phyloP scores from a whole-genome alignment of 2,888 invertebrate species.

The Dione juno region DNA sequence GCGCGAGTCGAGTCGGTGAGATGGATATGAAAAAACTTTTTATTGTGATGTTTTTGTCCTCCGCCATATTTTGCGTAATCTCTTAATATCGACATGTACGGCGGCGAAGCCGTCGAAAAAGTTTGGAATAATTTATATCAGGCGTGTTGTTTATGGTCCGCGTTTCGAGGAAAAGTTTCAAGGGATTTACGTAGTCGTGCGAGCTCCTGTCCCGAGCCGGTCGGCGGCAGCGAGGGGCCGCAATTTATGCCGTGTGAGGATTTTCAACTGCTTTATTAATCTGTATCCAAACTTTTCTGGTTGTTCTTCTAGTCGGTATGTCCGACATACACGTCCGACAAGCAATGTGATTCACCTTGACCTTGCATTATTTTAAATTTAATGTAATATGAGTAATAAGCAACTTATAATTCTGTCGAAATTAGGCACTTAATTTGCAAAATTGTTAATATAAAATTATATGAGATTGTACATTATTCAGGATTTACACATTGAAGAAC shows the following conservation, averaged over 20 bases:
- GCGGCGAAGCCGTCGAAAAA: conserved; percentile 29
- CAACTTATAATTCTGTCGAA: neutral
- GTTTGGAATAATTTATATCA: conserved; percentile 40
- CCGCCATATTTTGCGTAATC: conserved; percentile 41
- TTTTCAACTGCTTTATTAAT: conserved; percentile 29
- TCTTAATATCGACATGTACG: conserved; percentile 39
- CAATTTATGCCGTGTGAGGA: conserved; percentile 19
- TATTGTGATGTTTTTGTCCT: conserved; percentile 34
- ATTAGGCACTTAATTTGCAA: neutral
- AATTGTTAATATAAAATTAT: neutral
- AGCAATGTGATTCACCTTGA: neutral
- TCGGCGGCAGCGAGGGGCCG: neutral
- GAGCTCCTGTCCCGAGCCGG: conserved; percentile 1
- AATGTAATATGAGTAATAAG: neutral
- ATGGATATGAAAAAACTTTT: conserved; percentile 36
- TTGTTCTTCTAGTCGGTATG: neutral
- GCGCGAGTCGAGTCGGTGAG: conserved; percentile 8
- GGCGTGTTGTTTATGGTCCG: conserved; percentile 38
- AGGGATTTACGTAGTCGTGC: conserved; percentile 32
- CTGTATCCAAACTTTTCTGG: conserved; percentile 1
- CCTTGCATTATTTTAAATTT: neutral
- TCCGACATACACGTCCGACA: neutral
- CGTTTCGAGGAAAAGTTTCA: conserved; percentile 28
- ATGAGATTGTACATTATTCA: neutral
- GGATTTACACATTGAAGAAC: neutral